These are phyloP conservation scores for Periophthalmus modestus DNA, from an alignment of 2,113 vertebrate genomes.

Conservation along the genomic window DNA sequence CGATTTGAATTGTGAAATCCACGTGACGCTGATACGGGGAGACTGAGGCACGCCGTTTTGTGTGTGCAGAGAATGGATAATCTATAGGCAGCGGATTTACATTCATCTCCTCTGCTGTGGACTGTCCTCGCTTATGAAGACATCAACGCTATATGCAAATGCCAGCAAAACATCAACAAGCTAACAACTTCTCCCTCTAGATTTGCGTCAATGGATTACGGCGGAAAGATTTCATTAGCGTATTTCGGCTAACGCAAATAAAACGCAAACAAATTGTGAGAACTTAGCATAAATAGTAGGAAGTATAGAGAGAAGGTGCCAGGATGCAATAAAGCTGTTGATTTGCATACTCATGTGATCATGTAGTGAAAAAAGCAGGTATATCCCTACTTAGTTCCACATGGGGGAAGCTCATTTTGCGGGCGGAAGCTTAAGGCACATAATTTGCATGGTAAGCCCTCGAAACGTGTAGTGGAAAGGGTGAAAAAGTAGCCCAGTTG, in stretches of 20 bases:
- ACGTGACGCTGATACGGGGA: constrained; percentile 48
- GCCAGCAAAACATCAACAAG: background rate
- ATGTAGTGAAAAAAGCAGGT: constrained; percentile 16
- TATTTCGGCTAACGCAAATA: background rate
- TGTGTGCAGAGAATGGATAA: constrained; percentile 62
- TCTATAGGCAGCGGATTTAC: constrained; percentile 68
- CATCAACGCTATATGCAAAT: constrained; percentile 28
- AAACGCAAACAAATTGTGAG: constrained; percentile 7
- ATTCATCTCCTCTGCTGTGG: constrained; percentile 56
- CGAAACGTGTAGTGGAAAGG: constrained; percentile 41
- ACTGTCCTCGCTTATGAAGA: constrained; percentile 56
- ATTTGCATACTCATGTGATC: constrained; percentile 54
- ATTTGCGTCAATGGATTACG: constrained; percentile 31
- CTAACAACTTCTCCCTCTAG: constrained; percentile 37
- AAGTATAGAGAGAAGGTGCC: constrained; percentile 8
- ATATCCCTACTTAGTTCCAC: constrained; percentile 41
- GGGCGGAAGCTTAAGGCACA: constrained; percentile 49
- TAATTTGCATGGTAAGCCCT: constrained; percentile 63
- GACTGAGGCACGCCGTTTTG: constrained; percentile 42
- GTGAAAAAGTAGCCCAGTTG: constrained; percentile 17
- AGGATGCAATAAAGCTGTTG: constrained; percentile 12
- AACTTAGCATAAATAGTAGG: constrained; percentile 15
- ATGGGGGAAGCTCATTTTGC: constrained; percentile 45
- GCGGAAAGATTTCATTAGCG: constrained; percentile 10
- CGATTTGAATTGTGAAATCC: constrained; percentile 58